Base-by-base conservation (phyloP, 2,888 invertebrate genomes). In the Campoplex capitator region DNA sequence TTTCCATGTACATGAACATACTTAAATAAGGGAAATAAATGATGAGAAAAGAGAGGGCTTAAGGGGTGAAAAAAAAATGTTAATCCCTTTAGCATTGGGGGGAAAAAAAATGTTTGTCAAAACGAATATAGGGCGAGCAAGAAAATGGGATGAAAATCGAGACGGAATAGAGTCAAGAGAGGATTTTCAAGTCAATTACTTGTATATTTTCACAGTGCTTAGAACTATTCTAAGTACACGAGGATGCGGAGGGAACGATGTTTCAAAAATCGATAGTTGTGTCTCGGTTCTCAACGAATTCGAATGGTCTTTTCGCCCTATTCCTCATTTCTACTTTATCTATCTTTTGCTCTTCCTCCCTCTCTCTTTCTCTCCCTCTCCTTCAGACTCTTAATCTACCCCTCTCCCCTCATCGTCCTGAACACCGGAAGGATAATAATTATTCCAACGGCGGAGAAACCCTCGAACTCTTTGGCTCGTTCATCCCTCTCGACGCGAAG, bases 381-480 rank as follows among this genome's bases (percentile, higher is more conserved):
- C 28, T 65, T 23, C 56, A 11, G n/a, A 23, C 23, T 45, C 6
- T 54, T n/a, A n/a, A 28, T 23, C 9, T 82, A 45, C n/a, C 45
- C 11, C 45, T 45, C 45, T 9, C 28, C 48, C 16, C 56, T 70
- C 54, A 48, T 76, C 65, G 75, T 76, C 32, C 67, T 16, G 35
- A 75, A 71, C 38, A 79, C 74, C 82, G 79, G 70, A 83, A 86
- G 86, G 81, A 84, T 83, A 79, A 87, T 87, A 79, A 85, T 87
- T 84, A 84, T 87, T 88, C 83, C 83, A 71, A 85, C 48, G 82
- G 76, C 67, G 75, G 38, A 83, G 77, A 58, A 82, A 42, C 65
- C 83, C 78, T 84, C 89, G 86, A 88, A 86, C 71, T 77, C 79
- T 56, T 82, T 83, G 78, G 62, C 51, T 74, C 80, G 85, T 85